Evolutionary conservation across 2,113 vertebrate genomes (phyloP).

Genomic region (Rhodinocichla rosea): DNA sequence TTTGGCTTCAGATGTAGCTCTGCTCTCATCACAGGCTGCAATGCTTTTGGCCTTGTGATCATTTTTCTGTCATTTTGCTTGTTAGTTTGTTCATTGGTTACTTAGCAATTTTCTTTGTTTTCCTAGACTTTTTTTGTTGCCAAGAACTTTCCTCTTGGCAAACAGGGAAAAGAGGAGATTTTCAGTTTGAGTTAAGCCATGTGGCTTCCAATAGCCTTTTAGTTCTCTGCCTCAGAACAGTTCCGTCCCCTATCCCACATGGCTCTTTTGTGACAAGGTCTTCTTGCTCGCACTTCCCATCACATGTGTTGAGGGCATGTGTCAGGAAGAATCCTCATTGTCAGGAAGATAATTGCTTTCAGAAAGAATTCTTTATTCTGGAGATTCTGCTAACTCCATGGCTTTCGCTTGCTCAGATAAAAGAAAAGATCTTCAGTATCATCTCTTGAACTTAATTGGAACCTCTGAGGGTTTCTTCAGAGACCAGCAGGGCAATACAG

Average conservation of each 20-base stretch:
- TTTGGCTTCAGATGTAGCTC: slow-evolving; percentile 38
- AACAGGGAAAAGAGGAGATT: slow-evolving; percentile 5
- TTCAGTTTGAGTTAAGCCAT: slow-evolving; percentile 54
- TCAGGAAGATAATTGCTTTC: neutral
- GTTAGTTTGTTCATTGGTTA: slow-evolving; percentile 65
- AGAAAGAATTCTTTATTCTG: neutral
- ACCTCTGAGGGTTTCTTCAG: neutral
- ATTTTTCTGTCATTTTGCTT: slow-evolving; percentile 60
- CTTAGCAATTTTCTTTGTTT: slow-evolving; percentile 69
- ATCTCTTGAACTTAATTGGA: neutral
- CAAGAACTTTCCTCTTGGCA: slow-evolving; percentile 57
- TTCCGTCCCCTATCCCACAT: neutral
- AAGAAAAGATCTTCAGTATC: neutral
- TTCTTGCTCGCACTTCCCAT: neutral
- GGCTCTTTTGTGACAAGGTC: neutral
- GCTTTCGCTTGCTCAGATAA: neutral
- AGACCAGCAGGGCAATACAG: neutral
- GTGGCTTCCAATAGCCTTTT: slow-evolving; percentile 27
- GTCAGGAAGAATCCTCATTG: neutral
- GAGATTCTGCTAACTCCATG: neutral
- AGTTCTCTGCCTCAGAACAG: neutral
- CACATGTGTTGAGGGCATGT: neutral
- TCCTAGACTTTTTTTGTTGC: slow-evolving; percentile 40
- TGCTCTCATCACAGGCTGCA: slow-evolving; percentile 54
- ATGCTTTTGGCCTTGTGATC: slow-evolving; percentile 40